Evolutionary conservation across 2,888 invertebrate genomes (phyloP).

Genomic region (Agriopis leucophaearia): DNA sequence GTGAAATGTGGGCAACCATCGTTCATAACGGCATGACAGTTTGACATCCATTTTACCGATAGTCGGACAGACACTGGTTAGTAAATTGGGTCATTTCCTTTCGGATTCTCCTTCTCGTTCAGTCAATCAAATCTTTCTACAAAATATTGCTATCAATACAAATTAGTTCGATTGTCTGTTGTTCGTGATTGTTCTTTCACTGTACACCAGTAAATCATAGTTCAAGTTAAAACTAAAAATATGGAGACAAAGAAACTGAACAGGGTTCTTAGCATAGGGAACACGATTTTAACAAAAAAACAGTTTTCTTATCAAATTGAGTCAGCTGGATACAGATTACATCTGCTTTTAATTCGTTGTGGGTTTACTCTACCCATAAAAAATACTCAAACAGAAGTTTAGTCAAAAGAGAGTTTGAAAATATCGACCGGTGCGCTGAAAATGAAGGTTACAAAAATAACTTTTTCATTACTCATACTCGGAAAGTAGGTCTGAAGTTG

Average conservation of each 20-base stretch:
- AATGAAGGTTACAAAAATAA: slow-evolving; percentile 20
- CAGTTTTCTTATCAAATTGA: too few relatives aligned
- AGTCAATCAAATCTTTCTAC: not conserved
- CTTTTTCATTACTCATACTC: not conserved
- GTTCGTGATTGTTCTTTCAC: too few relatives aligned
- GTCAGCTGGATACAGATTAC: too few relatives aligned
- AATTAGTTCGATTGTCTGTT: not conserved
- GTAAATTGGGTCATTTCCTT: slow-evolving; percentile 46
- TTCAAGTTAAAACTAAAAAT: too few relatives aligned
- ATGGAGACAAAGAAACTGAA: too few relatives aligned
- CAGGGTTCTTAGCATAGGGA: too few relatives aligned
- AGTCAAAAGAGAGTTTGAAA: slow-evolving; percentile 13
- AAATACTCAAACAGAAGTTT: slow-evolving; percentile 12
- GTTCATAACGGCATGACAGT: slow-evolving; percentile 39
- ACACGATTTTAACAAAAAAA: too few relatives aligned
- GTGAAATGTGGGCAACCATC: slow-evolving; percentile 17
- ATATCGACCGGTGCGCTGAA: slow-evolving; percentile 18
- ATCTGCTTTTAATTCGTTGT: not conserved
- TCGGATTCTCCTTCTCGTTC: slow-evolving; percentile 3
- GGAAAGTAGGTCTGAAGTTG: too few relatives aligned
- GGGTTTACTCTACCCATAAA: slow-evolving; percentile 1
- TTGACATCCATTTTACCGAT: slow-evolving; percentile 40
- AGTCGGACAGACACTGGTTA: slow-evolving; percentile 38
- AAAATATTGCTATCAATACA: not conserved
- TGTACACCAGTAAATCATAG: too few relatives aligned